phyloP scores from a whole-genome alignment of 2,113 vertebrate species.

The Scomber colias region DNA sequence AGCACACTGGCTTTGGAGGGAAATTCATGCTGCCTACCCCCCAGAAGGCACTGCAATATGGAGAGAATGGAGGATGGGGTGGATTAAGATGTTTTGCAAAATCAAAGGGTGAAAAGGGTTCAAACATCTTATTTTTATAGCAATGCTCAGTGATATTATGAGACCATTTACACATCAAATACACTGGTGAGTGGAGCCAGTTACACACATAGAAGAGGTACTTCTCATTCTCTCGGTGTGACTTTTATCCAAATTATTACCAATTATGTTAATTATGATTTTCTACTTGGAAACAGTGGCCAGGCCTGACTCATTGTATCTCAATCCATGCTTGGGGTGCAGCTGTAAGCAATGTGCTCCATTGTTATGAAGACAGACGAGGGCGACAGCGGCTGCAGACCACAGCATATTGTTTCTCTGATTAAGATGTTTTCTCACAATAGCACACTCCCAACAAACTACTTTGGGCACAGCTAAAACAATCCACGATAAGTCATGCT shows the following conservation, averaged over 20 bases:
- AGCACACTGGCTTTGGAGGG: constrained; percentile 31
- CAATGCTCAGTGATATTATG: neutral
- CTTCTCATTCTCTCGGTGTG: constrained; percentile 15
- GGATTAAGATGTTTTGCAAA: neutral
- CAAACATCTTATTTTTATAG: neutral
- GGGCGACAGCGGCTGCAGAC: constrained; percentile 7
- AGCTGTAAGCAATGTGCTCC: constrained; percentile 19
- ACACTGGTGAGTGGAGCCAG: neutral
- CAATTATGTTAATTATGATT: constrained; percentile 47
- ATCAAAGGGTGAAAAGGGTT: neutral
- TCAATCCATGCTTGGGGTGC: constrained; percentile 19
- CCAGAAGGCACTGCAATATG: constrained; percentile 11
- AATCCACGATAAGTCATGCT: constrained; percentile 37
- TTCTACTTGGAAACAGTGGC: constrained; percentile 20
- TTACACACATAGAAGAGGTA: constrained; percentile 24
- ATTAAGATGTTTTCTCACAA: constrained; percentile 49
- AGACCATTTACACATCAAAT: constrained; percentile 23
- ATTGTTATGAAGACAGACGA: constrained; percentile 51
- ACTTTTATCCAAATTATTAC: constrained; percentile 34
- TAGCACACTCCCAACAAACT: constrained; percentile 19
- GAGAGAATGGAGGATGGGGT: neutral
- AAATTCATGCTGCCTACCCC: constrained; percentile 23
- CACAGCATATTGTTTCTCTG: constrained; percentile 21
- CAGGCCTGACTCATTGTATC: neutral
- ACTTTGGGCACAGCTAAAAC: constrained; percentile 13